These are phyloP conservation scores for Lumbricus terrestris DNA, from an alignment of 2,888 invertebrate genomes.

Conservation along the genomic window DNA sequence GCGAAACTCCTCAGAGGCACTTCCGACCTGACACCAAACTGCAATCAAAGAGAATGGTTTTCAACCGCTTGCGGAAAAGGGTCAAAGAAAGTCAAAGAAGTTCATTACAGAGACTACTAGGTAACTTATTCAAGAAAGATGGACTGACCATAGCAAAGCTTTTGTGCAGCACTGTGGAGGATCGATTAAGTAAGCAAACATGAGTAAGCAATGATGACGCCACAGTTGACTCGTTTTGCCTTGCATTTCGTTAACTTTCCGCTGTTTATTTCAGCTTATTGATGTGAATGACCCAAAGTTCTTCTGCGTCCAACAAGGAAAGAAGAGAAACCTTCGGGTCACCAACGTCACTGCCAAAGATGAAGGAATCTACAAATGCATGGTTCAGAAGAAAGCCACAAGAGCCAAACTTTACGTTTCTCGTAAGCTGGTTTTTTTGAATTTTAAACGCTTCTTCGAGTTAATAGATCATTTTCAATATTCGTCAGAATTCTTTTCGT, in stretches of 20 bases:
- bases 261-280: constrained; percentile 19
- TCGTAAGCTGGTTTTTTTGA: constrained; percentile 71
- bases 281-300: constrained; percentile 44
- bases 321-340: constrained; percentile 88
- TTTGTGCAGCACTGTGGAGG: too few relatives aligned
- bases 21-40: too few relatives aligned
- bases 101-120: too few relatives aligned
- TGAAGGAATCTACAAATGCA: constrained; percentile 89
- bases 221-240: neutral
- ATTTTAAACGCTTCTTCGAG: neutral
- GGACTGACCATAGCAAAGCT: too few relatives aligned
- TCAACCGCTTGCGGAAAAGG: too few relatives aligned
- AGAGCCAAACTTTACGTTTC: constrained; percentile 91
- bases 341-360: constrained; percentile 93
- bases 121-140: too few relatives aligned
- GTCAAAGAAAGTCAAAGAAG: too few relatives aligned
- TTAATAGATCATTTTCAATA: too few relatives aligned
- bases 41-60: too few relatives aligned
- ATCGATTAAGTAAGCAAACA: too few relatives aligned
- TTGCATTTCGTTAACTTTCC: neutral
- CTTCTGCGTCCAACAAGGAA: constrained; percentile 82
- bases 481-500: neutral
- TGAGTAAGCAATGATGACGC: too few relatives aligned
- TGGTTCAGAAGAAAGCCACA: constrained; percentile 85
- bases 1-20: too few relatives aligned